Base-by-base conservation (phyloP, 2,797 vertebrate genomes). In the Hapalemur alaotrensis region DNA sequence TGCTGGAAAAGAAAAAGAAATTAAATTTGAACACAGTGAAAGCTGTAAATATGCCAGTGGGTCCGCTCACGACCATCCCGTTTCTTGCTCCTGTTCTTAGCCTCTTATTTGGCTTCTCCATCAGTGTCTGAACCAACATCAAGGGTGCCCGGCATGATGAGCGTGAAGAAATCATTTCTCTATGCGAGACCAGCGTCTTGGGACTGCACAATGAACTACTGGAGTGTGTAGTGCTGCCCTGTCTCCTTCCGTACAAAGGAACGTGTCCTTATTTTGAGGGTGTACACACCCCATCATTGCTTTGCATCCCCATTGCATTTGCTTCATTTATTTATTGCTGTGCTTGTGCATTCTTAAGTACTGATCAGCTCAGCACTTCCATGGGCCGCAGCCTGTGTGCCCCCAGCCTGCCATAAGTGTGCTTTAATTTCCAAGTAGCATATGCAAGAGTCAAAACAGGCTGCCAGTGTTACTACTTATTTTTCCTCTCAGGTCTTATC, bases 1-100 rank as follows among this genome's bases (percentile, higher is more conserved):
- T 98, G 96, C 98, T 98, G 97, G 97, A 98, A 84, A 97, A 98
- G 93, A 95, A 92, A 96, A 75, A 93, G 80, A 97, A 93, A 85
- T 70, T 41, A 48, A 90, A 91, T 87, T 86, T 69, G 86, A 84
- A 69, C 41, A 7, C 17, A 94, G 32, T 80, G 84, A 95, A 96
- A 97, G 73, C 80, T 90, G 70, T 88, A 96, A 89, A 73, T 93
- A 50, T 70, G 82, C 1, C 1, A 5, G 79, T 95, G 86, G 95
- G 59, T 81, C 94, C 41, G 69, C 48, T 97, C 86, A 4, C 70
- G 72, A 95, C 86, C 30, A 7, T 46, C 79, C 52, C 73, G 28
- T 94, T 67, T 85, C 52, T 92, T 81, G 79, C 92, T 98, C 88
- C 85, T 92, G 57, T 90, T 97, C 89, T 95, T 67, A 65, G 92